A percentile compares a stretch with the other conserved stretches of the same genome.
phyloP scores from a whole-genome alignment of 2,113 vertebrate genomes.

The Rhinopithecus roxellana region DNA sequence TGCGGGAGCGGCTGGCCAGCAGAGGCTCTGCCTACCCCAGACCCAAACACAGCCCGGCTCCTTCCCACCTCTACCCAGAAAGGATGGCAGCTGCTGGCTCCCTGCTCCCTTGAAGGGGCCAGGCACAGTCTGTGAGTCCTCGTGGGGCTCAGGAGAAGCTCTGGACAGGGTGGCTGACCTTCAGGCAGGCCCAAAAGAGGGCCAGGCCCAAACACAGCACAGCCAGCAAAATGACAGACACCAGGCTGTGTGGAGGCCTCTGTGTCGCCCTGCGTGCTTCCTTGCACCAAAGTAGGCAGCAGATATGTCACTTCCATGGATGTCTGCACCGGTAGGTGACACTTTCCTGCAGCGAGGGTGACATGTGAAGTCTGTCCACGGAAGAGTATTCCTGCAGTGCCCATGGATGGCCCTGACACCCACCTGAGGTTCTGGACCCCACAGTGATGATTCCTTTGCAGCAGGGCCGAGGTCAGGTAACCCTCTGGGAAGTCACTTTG shows the following conservation, averaged over 20 bases:
- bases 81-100: conserved; percentile 52
- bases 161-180: conserved; percentile 82
- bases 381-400: conserved; percentile 93
- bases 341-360: conserved; percentile 94
- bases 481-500: conserved; percentile 92
- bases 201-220: conserved; percentile 88
- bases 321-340: conserved; percentile 93
- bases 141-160: conserved; percentile 78
- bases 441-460: conserved; percentile 94
- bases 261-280: conserved; percentile 85
- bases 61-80: conserved; percentile 48
- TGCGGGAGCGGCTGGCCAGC: conserved; percentile 34
- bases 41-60: conserved; percentile 37
- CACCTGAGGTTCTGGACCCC: conserved; percentile 88
- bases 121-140: conserved; percentile 44
- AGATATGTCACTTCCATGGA: conserved; percentile 90
- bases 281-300: conserved; percentile 91
- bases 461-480: conserved; percentile 90
- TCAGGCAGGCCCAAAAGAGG: conserved; percentile 90
- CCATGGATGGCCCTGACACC: conserved; percentile 92
- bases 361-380: conserved; percentile 94
- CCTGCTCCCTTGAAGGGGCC: conserved; percentile 9
- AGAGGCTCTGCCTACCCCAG: conserved; percentile 38
- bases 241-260: conserved; percentile 91
- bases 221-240: conserved; percentile 86